A percentile compares a stretch with the other conserved stretches of the same genome.
phyloP scores from a whole-genome alignment of 2,888 invertebrate genomes.

The Cosmia trapezina region DNA sequence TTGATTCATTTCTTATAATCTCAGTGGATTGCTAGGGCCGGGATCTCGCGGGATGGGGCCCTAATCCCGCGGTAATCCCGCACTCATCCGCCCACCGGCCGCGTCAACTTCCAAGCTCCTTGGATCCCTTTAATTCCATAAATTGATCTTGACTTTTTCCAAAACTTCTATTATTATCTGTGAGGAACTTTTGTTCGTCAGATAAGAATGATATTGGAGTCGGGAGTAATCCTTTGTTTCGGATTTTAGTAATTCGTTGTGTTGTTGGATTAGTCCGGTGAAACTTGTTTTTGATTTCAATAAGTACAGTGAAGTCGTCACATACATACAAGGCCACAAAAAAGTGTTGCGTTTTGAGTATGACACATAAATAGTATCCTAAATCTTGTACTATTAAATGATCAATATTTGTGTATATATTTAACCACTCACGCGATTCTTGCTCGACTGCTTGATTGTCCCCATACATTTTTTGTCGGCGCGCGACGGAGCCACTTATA shows the following conservation, averaged over 20 bases:
- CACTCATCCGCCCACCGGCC: conserved; percentile 71
- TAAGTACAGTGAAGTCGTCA: not conserved
- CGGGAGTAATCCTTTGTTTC: not conserved
- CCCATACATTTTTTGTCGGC: too few relatives aligned
- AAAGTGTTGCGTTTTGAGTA: not conserved
- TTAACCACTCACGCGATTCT: too few relatives aligned
- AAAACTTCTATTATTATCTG: conserved; percentile 61
- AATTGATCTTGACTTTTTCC: conserved; percentile 79
- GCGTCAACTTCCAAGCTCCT: conserved; percentile 82
- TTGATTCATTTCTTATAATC: conserved; percentile 87
- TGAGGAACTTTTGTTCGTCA: conserved; percentile 55
- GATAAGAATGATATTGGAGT: conserved; percentile 36
- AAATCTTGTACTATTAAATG: too few relatives aligned
- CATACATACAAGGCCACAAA: not conserved
- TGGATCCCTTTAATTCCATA: conserved; percentile 81
- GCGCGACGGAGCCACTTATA: too few relatives aligned
- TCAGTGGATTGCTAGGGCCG: conserved; percentile 77
- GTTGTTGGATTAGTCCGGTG: not conserved
- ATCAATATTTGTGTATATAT: too few relatives aligned
- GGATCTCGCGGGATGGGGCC: conserved; percentile 64
- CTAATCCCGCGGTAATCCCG: conserved; percentile 79
- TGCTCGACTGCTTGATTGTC: too few relatives aligned
- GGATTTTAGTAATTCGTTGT: conserved; percentile 7
- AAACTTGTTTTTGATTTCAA: not conserved
- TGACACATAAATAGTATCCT: not conserved